phyloP scores from a whole-genome alignment of 2,888 invertebrate genomes.

The Acleris literana region DNA sequence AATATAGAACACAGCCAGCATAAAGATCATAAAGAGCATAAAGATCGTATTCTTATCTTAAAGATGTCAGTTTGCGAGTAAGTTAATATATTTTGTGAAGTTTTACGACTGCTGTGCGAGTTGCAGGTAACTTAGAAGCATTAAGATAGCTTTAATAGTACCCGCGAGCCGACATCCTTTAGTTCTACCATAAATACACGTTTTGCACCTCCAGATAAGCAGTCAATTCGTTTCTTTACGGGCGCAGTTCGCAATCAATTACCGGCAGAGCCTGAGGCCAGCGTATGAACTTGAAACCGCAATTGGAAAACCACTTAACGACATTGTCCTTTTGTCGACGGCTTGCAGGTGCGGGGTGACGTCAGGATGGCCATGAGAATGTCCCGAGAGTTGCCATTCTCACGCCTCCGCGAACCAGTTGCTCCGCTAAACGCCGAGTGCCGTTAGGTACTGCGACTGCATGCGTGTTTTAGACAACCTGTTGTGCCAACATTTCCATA shows the following conservation, averaged over 20 bases:
- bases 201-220: conserved; percentile 32
- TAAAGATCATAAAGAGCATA: no score
- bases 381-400: conserved; percentile 72
- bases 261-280: conserved; percentile 40
- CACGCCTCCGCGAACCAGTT: conserved; percentile 80
- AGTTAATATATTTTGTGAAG: no score
- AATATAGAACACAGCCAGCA: no score
- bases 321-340: conserved; percentile 69
- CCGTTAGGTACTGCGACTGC: conserved; percentile 68
- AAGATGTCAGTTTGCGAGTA: no score
- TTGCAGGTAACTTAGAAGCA: background rate
- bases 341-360: conserved; percentile 75
- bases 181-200: conserved; percentile 23
- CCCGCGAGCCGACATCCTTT: conserved; percentile 15
- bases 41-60: no score
- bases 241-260: conserved; percentile 36
- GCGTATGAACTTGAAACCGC: conserved; percentile 69
- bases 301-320: conserved; percentile 68
- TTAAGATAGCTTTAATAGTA: conserved; percentile 9
- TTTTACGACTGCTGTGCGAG: no score
- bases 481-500: conserved; percentile 20
- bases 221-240: conserved; percentile 33
- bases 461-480: conserved; percentile 42
- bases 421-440: conserved; percentile 66
- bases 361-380: conserved; percentile 75